phyloP scores from a whole-genome alignment of 2,113 vertebrate genomes.

The Strigops habroptila region DNA sequence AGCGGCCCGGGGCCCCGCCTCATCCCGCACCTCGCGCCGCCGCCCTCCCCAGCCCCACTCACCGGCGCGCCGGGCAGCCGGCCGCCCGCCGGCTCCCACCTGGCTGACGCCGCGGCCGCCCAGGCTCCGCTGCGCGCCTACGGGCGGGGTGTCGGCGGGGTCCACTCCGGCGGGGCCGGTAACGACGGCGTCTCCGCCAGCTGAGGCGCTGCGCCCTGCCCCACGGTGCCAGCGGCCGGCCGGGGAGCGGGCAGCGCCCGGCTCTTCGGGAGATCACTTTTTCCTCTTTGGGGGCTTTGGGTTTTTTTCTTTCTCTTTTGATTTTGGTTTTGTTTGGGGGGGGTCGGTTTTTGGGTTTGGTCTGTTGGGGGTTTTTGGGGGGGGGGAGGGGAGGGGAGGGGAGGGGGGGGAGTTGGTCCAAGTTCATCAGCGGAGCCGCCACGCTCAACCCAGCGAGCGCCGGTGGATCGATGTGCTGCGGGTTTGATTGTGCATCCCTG shows the following conservation, averaged over 20 bases:
- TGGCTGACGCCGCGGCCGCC: neutral
- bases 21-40: neutral
- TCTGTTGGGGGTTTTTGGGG: too few relatives aligned
- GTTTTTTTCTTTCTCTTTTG: neutral
- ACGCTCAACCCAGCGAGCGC: slow-evolving; percentile 10
- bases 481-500: slow-evolving; percentile 92
- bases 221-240: neutral
- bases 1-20: neutral
- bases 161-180: neutral
- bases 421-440: slow-evolving; percentile 69
- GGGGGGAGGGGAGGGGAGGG: too few relatives aligned
- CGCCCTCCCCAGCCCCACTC: neutral
- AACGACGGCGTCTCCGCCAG: neutral
- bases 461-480: slow-evolving; percentile 89
- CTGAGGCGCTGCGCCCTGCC: neutral
- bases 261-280: too few relatives aligned
- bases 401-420: too few relatives aligned
- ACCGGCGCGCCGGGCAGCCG: neutral
- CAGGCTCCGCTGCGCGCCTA: neutral
- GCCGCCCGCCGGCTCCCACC: neutral
- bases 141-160: too few relatives aligned
- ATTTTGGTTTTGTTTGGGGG: too few relatives aligned
- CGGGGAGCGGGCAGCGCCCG: neutral
- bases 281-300: too few relatives aligned
- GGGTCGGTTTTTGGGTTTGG: too few relatives aligned